Conservation (phyloP, 2,888 invertebrate species). For the Campoletis raptor region DNA sequence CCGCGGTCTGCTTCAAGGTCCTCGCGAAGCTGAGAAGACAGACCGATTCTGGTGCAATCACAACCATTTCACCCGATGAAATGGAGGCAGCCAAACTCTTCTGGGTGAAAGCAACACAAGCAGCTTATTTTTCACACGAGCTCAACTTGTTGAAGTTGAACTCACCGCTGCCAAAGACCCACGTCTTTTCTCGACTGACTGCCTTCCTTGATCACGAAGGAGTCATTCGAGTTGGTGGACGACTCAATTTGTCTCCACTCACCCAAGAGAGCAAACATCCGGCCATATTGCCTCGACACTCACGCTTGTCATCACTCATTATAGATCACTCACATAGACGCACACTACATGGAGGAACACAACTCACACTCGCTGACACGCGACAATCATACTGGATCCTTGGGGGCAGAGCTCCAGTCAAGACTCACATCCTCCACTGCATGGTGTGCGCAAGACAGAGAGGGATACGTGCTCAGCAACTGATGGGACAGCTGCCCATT, state of each 20-base stretch:
- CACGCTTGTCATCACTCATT: constrained; percentile 47
- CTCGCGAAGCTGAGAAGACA: background rate
- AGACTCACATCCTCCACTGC: constrained; percentile 59
- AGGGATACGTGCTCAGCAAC: constrained; percentile 54
- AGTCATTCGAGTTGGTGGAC: constrained; percentile 63
- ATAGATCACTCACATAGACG: constrained; percentile 59
- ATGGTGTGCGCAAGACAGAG: constrained; percentile 65
- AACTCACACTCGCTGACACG: constrained; percentile 49
- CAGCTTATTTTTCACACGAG: constrained; percentile 24
- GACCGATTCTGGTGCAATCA: background rate
- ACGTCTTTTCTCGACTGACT: constrained; percentile 53
- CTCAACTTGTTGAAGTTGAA: background rate
- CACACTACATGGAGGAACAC: constrained; percentile 68
- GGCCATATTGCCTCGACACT: constrained; percentile 51
- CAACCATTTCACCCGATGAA: background rate
- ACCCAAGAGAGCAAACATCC: constrained; percentile 54
- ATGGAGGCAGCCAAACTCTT: constrained; percentile 8
- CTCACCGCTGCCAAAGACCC: background rate
- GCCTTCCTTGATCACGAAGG: constrained; percentile 66
- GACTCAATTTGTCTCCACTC: constrained; percentile 52
- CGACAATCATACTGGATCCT: constrained; percentile 68
- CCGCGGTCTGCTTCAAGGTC: constrained; percentile 36
- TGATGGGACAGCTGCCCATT: constrained; percentile 70
- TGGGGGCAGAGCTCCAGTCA: constrained; percentile 57
- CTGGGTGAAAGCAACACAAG: constrained; percentile 51